These are phyloP conservation scores for Drosophila setifemur DNA, from an alignment of 1,140 invertebrate species.

Conservation along the genomic window DNA sequence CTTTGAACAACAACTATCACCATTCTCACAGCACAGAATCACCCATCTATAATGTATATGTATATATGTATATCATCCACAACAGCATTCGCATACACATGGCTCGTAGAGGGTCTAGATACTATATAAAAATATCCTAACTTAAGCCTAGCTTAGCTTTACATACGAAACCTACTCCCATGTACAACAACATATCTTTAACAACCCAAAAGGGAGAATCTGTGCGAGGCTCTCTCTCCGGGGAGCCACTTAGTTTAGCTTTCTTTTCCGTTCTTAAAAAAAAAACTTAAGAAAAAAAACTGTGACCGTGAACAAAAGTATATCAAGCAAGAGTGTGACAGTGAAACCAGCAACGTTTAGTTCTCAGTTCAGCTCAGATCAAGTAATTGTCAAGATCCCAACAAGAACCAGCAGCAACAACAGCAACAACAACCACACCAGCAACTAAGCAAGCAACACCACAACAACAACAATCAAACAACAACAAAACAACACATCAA, in stretches of 20 bases:
- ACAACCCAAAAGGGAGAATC: conserved; percentile 25
- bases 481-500: conserved; percentile 34
- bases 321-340: conserved; percentile 15
- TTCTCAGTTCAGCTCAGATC: conserved; percentile 32
- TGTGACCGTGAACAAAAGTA: too few relatives aligned
- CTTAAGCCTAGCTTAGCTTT: conserved; percentile 61
- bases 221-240: not conserved
- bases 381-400: conserved; percentile 45
- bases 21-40: conserved; percentile 25
- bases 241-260: conserved; percentile 5
- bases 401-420: conserved; percentile 34
- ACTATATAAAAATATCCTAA: conserved; percentile 28
- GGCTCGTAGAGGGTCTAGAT: conserved; percentile 9
- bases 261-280: conserved; percentile 3
- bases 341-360: conserved; percentile 17
- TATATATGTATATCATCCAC: conserved; percentile 1
- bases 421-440: conserved; percentile 47
- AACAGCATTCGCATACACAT: conserved; percentile 33
- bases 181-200: conserved; percentile 49
- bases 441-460: conserved; percentile 35
- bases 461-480: conserved; percentile 51
- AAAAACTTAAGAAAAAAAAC: too few relatives aligned
- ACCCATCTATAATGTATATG: conserved; percentile 13
- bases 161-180: conserved; percentile 43
- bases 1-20: not conserved